Base-by-base conservation (phyloP, 2,113 vertebrate genomes). In the Pterophyllum scalare region DNA sequence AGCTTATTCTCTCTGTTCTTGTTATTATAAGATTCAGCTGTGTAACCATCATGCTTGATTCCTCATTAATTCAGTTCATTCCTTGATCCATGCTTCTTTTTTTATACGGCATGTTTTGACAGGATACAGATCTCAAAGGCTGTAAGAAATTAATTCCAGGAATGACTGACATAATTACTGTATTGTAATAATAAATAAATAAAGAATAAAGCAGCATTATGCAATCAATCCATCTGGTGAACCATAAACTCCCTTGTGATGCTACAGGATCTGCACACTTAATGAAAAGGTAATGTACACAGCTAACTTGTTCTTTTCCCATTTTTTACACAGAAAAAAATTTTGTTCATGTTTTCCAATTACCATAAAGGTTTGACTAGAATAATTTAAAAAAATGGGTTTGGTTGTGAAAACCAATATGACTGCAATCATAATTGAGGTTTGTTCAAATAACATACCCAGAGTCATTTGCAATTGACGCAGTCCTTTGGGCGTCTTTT, bases 31-130 rank as follows among this genome's bases (percentile, higher is more conserved):
- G 64, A 81, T 74, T 86, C 43, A 40, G 79, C 82, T 38, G 46
- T 54, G 74, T 17, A 54, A 75, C 57, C 31, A 65, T 75, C 9
- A 13, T 10, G n/a, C 83, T 40, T 19, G 19, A 70, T n/a, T 82
- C 64, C 80, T 88, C 86, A 89, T 88, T 87, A 88, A 82, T 79
- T 84, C 80, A n/a, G 38, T 46, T 72, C 20, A 15, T 59, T 20
- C 24, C 5, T 15, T 24, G 43, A 80, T 75, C 59, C 22, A 15
- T 2, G 19, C 61, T 24, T 46, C 26, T 60, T 75, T 70, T 5
- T 46, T 86, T 75, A 70, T 49, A 75, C 61, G 64, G 62, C 77
- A 81, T 87, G 54, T 65, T 90, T 83, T 89, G 81, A 86, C 79
- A 82, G 77, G 59, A 85, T 60, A 56, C 61, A 75, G 58, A 70